Conservation (phyloP, 2,888 invertebrate genomes). For the Megaustenia siamemsis region DNA sequence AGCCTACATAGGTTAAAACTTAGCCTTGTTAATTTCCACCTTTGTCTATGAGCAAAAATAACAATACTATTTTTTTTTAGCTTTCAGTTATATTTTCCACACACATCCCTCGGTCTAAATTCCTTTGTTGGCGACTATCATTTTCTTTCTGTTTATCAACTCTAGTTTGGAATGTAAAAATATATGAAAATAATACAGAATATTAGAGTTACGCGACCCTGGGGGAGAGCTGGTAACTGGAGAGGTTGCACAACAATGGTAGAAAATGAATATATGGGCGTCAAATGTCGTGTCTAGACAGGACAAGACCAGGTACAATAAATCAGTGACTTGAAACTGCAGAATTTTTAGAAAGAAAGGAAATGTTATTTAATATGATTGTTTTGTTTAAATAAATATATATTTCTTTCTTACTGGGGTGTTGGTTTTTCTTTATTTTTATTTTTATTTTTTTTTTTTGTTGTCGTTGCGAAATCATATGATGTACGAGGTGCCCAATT, state of each 20-base stretch:
- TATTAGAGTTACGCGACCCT: background rate
- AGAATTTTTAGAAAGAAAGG: background rate
- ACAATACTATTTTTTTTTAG: too few relatives aligned
- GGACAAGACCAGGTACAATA: background rate
- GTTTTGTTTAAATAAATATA: background rate
- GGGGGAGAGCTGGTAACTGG: background rate
- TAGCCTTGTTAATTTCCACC: too few relatives aligned
- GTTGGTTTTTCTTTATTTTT: too few relatives aligned
- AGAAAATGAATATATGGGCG: background rate
- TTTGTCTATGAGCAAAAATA: too few relatives aligned
- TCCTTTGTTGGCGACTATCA: too few relatives aligned
- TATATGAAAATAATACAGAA: background rate
- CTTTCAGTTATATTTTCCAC: too few relatives aligned
- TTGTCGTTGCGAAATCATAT: too few relatives aligned
- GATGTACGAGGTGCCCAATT: background rate
- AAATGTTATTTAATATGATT: background rate
- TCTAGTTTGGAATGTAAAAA: background rate
- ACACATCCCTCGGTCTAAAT: too few relatives aligned
- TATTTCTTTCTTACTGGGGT: too few relatives aligned
- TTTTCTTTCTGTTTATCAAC: background rate
- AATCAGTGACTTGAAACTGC: background rate
- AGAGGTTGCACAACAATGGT: conserved; percentile 2
- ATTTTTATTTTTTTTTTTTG: background rate
- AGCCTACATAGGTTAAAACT: too few relatives aligned
- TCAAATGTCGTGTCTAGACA: conserved; percentile 25